Base-by-base conservation (phyloP, 2,113 vertebrate species). In the Anser brachyrhynchus region DNA sequence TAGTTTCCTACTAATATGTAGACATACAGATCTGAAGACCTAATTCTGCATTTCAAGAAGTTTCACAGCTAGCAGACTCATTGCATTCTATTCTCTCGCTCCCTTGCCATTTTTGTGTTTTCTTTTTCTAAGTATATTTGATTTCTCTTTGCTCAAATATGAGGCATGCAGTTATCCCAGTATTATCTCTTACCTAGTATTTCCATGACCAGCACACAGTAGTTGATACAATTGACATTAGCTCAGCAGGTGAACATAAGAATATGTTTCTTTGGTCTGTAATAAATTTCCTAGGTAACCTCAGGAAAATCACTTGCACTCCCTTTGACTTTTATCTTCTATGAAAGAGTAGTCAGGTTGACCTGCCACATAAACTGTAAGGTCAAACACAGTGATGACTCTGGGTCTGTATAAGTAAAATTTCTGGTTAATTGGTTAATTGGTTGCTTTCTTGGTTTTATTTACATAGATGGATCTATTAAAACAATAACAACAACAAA, bases 221-320 rank as follows among this genome's bases (percentile, higher is more conserved):
- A 26, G 8, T 46, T 13, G 73, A 58, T 37, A 73, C 13, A 7
- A 77, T 70, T 41, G n/a, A 54, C 9, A 41, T 77, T 80, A 83
- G 3, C 21, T 57, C 1, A 0, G 19, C 22, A 66, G 8, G 41
- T 52, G 12, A 29, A 74, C 6, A 33, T 15, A 21, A 7, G 1
- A 21, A 22, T 57, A 22, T 3, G 3, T 58, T 93, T 66, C 44
- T 23, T 62, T 75, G 29, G 2, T 51, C 35, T 81, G 52, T 59
- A 64, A 71, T 21, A 81, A 18, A 52, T 46, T 89, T 78, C 16
- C 14, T 29, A 57, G 21, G 5, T 61, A 29, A 87, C 39, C 21
- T 84, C 20, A 74, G 37, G 13, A 90, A 90, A 77, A 92, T 29
- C 51, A 67, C 11, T 16, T 67, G 26, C 44, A 58, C 1, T 85